Evolutionary conservation across 2,797 vertebrate genomes (phyloP).

Genomic region (Chanos chanos): DNA sequence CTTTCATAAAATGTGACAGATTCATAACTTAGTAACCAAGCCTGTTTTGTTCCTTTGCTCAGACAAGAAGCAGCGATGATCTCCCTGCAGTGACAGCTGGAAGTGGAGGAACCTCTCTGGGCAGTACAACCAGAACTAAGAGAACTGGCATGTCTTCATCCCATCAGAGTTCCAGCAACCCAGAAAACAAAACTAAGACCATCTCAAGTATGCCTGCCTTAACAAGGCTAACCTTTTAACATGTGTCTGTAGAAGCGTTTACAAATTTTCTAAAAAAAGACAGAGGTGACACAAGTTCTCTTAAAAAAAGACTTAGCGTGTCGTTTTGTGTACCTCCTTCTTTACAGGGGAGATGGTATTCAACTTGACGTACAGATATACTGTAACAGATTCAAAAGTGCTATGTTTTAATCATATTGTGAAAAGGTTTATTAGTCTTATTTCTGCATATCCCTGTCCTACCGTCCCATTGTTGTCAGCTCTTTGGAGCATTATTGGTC

Average conservation of each 20-base stretch:
- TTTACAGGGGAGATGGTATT: no score
- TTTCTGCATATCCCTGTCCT: no score
- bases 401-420: no score
- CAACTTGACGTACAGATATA: no score
- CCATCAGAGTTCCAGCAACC: constrained; percentile 48
- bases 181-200: constrained; percentile 69
- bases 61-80: constrained; percentile 86
- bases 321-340: no score
- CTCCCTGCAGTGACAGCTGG: constrained; percentile 62
- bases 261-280: no score
- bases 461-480: background rate
- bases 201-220: constrained; percentile 55
- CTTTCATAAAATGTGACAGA: background rate
- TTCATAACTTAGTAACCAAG: background rate
- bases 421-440: no score
- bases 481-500: background rate
- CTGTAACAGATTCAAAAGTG: no score
- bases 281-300: no score
- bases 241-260: no score
- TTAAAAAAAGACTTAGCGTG: no score
- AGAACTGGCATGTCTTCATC: constrained; percentile 61
- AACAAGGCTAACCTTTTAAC: no score
- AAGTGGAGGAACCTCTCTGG: constrained; percentile 65
- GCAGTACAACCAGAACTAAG: constrained; percentile 71
- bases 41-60: constrained; percentile 6